Percentiles rank a stretch among this genome's conserved stretches.
Evolutionary conservation across 2,113 vertebrate species (phyloP).

Genomic region (Etia nguti): DNA sequence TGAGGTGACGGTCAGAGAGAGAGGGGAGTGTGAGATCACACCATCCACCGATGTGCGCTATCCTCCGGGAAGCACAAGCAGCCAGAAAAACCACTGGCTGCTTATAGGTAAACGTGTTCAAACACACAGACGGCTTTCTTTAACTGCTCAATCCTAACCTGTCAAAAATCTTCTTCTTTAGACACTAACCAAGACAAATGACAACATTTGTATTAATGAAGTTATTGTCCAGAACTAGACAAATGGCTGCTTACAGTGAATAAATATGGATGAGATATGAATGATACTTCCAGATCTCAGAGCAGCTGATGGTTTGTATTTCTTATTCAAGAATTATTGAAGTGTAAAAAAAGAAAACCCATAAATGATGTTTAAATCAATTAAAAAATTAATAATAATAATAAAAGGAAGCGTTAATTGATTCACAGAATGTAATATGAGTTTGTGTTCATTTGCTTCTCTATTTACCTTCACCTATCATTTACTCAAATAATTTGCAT

Average conservation of each 20-base stretch:
- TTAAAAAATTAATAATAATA: background rate
- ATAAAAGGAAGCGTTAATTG: background rate
- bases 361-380: background rate
- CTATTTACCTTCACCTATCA: background rate
- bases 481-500: background rate
- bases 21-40: slow-evolving; percentile 85
- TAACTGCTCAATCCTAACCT: too few relatives aligned
- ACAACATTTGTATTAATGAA: background rate
- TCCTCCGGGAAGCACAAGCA: slow-evolving; percentile 80
- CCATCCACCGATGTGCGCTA: slow-evolving; percentile 89
- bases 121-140: background rate
- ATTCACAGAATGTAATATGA: background rate
- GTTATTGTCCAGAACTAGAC: background rate
- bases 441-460: background rate
- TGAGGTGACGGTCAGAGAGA: slow-evolving; percentile 83
- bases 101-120: slow-evolving; percentile 79
- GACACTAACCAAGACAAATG: background rate
- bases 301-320: too few relatives aligned
- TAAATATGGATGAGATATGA: too few relatives aligned
- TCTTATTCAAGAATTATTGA: too few relatives aligned
- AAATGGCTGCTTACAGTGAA: background rate
- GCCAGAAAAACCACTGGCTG: slow-evolving; percentile 87
- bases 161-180: too few relatives aligned
- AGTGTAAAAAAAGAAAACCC: too few relatives aligned
- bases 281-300: too few relatives aligned